Conservation (phyloP, 2,113 vertebrate genomes). For the Pogonocichla stellata region DNA sequence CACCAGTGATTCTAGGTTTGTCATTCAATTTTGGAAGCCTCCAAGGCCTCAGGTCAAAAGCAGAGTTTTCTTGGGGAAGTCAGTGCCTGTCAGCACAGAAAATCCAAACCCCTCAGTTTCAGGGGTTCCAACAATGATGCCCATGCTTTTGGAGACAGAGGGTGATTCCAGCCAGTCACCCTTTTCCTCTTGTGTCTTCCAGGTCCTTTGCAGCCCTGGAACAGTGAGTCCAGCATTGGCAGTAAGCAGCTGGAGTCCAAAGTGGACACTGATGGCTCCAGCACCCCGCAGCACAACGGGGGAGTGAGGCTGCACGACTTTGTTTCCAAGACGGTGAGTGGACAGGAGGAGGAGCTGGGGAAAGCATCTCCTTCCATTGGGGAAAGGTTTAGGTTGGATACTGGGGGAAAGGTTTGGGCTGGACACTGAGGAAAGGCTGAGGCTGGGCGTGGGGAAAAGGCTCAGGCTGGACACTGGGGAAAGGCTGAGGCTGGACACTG, state of each 20-base stretch:
- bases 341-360: background rate
- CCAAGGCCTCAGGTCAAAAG: no score
- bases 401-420: no score
- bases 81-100: no score
- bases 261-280: conserved; percentile 50
- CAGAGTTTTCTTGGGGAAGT: no score
- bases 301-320: conserved; percentile 89
- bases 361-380: background rate
- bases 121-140: no score
- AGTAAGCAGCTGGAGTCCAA: conserved; percentile 73
- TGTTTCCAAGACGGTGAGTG: conserved; percentile 90
- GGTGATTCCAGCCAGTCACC: background rate
- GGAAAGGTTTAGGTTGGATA: no score
- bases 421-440: no score
- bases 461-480: no score
- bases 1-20: no score
- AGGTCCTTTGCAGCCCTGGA: conserved; percentile 86
- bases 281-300: conserved; percentile 82
- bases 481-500: background rate
- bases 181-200: background rate
- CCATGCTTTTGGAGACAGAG: background rate
- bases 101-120: no score
- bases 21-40: no score
- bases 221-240: conserved; percentile 80
- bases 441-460: background rate